Evolutionary conservation across 2,888 invertebrate species (phyloP), one percentile per base, ranked within the genome.

Genomic region (Sminthurides aquaticus): DNA sequence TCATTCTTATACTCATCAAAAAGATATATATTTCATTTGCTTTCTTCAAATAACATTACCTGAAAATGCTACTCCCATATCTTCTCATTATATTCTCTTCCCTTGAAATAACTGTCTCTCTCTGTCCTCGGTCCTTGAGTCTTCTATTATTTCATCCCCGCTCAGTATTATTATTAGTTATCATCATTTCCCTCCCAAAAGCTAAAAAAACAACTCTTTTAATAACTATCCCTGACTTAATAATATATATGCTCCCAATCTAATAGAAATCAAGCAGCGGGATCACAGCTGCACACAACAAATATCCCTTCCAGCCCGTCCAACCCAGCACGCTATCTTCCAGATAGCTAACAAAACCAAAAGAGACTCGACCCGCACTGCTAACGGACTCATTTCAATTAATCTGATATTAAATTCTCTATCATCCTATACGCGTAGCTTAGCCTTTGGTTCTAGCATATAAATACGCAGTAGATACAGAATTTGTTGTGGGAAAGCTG

Each of bases 21-120:
- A 20, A 18, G 22, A 52, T 52, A 52, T 52, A 52, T 8, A 52
- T 52, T 52, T 52, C 52, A 52, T 52, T 18, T 52, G 20, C 52
- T 52, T 52, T 52, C 52, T 52, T 52, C 15, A 52, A 52, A 52
- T 52, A 52, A 52, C 52, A 15, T 5, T 15, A 20, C 20, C 52
- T 22, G 20, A 20, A 52, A 8, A 52, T 52, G 52, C 5, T 52
- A 52, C 52, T 8, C 52, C 52, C 22, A 52, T 20, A 20, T 18
- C 11, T 43, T 20, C 20, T 52, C 52, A 15, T 52, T 22, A 52
- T 52, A 5, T 8, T 5, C 20, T 52, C 52, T 20, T 52, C 11
- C 11, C 52, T 43, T 52, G 22, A 15, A 52, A 52, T 52, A 52
- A 15, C 52, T 22, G 52, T 52, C 22, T 52, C 52, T n/a, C 52